Percentiles rank a stretch among this genome's conserved stretches.
Evolutionary conservation across 2,113 vertebrate species (phyloP).

Genomic region (Phocoena sinus): DNA sequence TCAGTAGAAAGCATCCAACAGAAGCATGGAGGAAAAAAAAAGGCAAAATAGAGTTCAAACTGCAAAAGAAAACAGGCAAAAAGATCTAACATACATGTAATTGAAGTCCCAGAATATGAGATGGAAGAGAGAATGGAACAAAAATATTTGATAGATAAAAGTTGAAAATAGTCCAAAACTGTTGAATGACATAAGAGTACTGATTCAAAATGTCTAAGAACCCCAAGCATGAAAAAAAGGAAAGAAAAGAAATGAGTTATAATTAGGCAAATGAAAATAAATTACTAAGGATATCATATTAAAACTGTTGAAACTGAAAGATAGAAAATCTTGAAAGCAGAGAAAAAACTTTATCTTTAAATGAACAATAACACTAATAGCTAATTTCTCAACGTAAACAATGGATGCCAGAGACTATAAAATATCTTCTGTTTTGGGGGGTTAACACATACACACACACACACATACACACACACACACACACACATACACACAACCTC

Average conservation of each 20-base stretch:
- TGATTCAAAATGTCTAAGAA: background rate
- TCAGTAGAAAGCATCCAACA: background rate
- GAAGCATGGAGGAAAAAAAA: background rate
- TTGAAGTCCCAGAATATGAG: background rate
- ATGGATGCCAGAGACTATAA: background rate
- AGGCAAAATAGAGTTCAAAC: background rate
- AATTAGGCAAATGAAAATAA: background rate
- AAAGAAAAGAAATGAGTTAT: background rate
- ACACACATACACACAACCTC: background rate
- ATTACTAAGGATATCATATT: background rate
- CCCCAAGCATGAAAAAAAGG: background rate
- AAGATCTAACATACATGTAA: background rate
- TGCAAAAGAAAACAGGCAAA: background rate
- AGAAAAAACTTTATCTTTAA: background rate
- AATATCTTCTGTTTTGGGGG: background rate
- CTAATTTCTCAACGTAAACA: background rate
- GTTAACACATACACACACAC: background rate
- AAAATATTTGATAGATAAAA: background rate
- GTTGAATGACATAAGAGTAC: background rate
- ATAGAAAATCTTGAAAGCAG: background rate
- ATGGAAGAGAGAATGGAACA: background rate
- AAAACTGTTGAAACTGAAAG: background rate
- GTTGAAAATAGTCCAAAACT: background rate
- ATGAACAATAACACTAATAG: background rate
- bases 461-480: background rate